Conservation (phyloP, 2,797 vertebrate genomes). For the Crenuchus spilurus region DNA sequence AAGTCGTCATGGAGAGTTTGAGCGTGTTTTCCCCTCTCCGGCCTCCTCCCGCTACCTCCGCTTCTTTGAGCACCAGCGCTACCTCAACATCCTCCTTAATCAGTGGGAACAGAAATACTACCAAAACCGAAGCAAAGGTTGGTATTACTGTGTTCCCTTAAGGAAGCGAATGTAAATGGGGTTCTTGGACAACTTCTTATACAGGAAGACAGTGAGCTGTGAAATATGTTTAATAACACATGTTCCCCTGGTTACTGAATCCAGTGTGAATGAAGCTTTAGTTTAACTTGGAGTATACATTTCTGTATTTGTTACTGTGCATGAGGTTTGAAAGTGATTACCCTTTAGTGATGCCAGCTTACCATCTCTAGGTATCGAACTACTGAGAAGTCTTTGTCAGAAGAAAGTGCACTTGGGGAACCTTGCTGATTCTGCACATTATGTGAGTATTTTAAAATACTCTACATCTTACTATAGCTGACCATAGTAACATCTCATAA, state of each 20-base stretch:
- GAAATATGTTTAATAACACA: no score
- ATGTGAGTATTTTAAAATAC: slow-evolving; percentile 65
- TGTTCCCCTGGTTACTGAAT: no score
- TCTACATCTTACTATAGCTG: no score
- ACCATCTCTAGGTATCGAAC: slow-evolving; percentile 73
- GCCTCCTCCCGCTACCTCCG: slow-evolving; percentile 87
- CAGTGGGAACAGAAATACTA: slow-evolving; percentile 92
- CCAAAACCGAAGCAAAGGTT: slow-evolving; percentile 83
- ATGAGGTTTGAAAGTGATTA: background rate
- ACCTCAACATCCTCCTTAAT: slow-evolving; percentile 91
- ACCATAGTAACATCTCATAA: no score
- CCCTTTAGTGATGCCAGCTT: background rate
- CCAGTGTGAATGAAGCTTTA: no score
- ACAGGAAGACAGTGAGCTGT: no score
- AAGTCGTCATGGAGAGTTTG: slow-evolving; percentile 86
- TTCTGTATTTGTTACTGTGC: background rate
- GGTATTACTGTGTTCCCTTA: background rate
- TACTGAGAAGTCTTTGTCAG: slow-evolving; percentile 81
- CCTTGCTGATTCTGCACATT: slow-evolving; percentile 65
- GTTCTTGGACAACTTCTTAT: no score
- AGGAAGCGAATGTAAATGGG: no score
- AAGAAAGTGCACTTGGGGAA: slow-evolving; percentile 78
- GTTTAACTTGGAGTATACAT: no score
- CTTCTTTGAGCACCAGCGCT: slow-evolving; percentile 91
- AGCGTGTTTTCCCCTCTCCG: slow-evolving; percentile 88